Evolutionary conservation across 2,888 invertebrate genomes (phyloP), one percentile per base, ranked within the genome.

Genomic region (Vanessa cardui): DNA sequence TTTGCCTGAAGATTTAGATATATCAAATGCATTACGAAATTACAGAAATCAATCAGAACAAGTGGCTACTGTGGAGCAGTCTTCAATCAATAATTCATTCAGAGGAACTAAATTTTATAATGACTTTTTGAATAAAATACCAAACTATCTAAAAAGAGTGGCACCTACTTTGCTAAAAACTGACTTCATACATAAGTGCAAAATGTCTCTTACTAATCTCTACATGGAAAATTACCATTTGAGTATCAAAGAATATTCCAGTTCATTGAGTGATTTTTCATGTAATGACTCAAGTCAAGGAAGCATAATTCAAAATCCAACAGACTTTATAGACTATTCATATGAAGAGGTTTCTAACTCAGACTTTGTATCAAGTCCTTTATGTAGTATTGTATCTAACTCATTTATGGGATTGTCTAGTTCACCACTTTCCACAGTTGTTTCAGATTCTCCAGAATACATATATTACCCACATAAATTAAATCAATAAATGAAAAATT

Each of bases 391-490:
- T 9, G 45, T 16, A 33, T 64, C 58, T 6, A 6, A 59, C 12
- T 49, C 60, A 64, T 47, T 26, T 18, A 39, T 26, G 9, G n/a
- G 21, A 44, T 18, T 18, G 18, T 49, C 67, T 31, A 62, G 18
- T 54, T 69, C 70, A 46, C 47, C 61, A 16, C 8, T 66, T 9
- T 58, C 20, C 31, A 65, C 60, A 1, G 61, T 39, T 58, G 39
- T 68, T 58, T 59, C 76, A 59, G 80, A 84, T 54, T 85, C 88
- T n/a, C 90, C 90, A 8, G 85, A 88, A 64, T 88, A 88, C 74
- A 76, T 77, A 49, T 90, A 83, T 73, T 90, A 84, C 71, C 89
- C 90, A 15, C 90, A 90, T 73, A 85, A 79, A 77, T 77, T 90
- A 62, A 87, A 88, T 75, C 80, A 80, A 72, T 78, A 72, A 78